Evolutionary conservation across 2,797 vertebrate species (phyloP).

Genomic region (Tragelaphus eurycerus): DNA sequence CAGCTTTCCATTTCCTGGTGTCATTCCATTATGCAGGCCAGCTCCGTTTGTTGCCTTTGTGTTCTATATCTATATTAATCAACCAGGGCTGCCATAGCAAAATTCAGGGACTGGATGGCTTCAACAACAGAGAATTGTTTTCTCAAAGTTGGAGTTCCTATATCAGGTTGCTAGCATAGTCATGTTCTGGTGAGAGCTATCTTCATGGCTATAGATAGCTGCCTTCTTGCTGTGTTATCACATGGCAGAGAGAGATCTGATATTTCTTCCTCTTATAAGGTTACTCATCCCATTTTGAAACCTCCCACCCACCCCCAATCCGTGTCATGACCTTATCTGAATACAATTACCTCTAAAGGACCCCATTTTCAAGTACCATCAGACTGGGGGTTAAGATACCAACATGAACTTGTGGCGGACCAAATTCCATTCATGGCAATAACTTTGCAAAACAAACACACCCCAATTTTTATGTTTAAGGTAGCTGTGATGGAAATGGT

Average conservation of each 20-base stretch:
- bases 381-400: not conserved
- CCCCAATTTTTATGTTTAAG: not conserved
- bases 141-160: not conserved
- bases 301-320: too few relatives aligned
- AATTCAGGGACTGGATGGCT: not conserved
- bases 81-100: not conserved
- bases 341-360: not conserved
- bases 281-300: not conserved
- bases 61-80: not conserved
- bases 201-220: not conserved
- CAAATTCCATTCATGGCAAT: not conserved
- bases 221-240: not conserved
- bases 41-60: not conserved
- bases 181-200: not conserved
- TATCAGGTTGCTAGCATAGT: not conserved
- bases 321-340: not conserved
- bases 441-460: not conserved
- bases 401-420: not conserved
- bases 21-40: not conserved
- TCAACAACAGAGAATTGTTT: not conserved
- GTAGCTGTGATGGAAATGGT: not conserved
- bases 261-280: not conserved
- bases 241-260: not conserved
- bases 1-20: not conserved
- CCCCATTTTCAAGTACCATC: not conserved